These are phyloP conservation scores for Opisthocomus hoazin DNA, from an alignment of 2,113 vertebrate genomes.

Conservation along the genomic window DNA sequence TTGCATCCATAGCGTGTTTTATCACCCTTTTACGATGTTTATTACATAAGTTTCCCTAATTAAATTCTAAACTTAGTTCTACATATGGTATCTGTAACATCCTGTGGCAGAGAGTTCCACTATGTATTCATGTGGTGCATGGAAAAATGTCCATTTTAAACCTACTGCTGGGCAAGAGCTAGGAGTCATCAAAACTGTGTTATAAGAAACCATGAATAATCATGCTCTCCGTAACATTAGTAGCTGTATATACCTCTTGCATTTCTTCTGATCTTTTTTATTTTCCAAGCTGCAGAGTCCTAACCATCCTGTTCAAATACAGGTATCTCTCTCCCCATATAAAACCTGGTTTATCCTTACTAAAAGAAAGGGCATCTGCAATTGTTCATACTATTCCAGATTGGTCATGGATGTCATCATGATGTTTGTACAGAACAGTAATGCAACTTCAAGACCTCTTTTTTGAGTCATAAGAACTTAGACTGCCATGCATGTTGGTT, in stretches of 20 bases:
- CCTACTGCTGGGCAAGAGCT: neutral
- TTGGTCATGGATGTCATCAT: fast-evolving
- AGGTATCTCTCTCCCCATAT: neutral
- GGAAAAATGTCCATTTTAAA: constrained; percentile 34
- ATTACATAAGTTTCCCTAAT: constrained; percentile 17
- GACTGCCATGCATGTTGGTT: neutral
- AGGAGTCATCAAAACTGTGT: neutral
- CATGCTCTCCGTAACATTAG: neutral
- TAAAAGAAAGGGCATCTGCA: neutral
- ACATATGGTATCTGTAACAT: constrained; percentile 8
- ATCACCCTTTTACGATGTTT: neutral
- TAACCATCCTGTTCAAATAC: neutral
- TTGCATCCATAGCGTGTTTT: neutral
- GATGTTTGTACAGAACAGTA: neutral
- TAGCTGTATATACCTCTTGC: neutral
- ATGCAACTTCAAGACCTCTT: neutral
- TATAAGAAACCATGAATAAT: neutral
- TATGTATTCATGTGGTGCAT: neutral
- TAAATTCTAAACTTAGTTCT: constrained; percentile 28
- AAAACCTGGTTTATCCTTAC: neutral
- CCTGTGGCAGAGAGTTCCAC: neutral
- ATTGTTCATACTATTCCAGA: neutral
- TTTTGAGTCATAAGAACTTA: neutral
- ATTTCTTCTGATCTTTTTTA: neutral
- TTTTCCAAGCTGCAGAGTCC: neutral